These are phyloP conservation scores for Danio aesculapii DNA, from an alignment of 2,797 vertebrate genomes.

Conservation along the genomic window DNA sequence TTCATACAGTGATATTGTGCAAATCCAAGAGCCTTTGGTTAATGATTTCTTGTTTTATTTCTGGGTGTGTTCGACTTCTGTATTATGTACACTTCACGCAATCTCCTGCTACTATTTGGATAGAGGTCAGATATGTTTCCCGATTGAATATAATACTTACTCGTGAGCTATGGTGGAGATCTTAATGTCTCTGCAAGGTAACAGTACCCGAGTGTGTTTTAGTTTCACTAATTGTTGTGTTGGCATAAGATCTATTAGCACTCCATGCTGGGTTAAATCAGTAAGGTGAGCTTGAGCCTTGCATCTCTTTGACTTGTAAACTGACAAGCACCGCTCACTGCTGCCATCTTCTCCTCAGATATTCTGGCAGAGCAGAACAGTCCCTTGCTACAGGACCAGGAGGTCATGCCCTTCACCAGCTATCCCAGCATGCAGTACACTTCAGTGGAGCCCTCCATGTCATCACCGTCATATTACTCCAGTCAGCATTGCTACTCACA, in stretches of 20 bases:
- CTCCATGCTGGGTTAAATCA: slow-evolving; percentile 9
- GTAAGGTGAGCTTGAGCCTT: slow-evolving; percentile 49
- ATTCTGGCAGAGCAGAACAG: slow-evolving; percentile 88
- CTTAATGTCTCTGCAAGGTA: slow-evolving; percentile 24
- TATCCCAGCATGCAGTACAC: slow-evolving; percentile 88
- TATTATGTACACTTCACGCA: slow-evolving; percentile 16
- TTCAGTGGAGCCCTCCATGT: slow-evolving; percentile 84
- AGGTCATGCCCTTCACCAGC: slow-evolving; percentile 84
- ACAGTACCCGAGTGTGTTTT: slow-evolving; percentile 54
- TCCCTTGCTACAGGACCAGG: slow-evolving; percentile 87
- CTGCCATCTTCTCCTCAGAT: slow-evolving; percentile 74
- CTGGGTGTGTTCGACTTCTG: slow-evolving; percentile 48
- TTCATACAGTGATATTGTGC: slow-evolving; percentile 42
- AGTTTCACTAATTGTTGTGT: slow-evolving; percentile 48
- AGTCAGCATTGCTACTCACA: slow-evolving; percentile 88
- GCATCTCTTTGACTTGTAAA: slow-evolving; percentile 46
- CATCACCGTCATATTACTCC: slow-evolving; percentile 88
- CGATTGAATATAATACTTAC: background rate
- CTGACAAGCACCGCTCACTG: slow-evolving; percentile 33
- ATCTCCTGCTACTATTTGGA: slow-evolving; percentile 38
- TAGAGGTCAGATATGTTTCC: background rate
- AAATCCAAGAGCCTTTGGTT: slow-evolving; percentile 63
- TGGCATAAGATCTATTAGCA: slow-evolving; percentile 39
- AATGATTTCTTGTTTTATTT: slow-evolving; percentile 77
- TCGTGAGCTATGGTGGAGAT: background rate